phyloP scores from a whole-genome alignment of 1,140 invertebrate genomes.

The Pectinophora gossypiella region DNA sequence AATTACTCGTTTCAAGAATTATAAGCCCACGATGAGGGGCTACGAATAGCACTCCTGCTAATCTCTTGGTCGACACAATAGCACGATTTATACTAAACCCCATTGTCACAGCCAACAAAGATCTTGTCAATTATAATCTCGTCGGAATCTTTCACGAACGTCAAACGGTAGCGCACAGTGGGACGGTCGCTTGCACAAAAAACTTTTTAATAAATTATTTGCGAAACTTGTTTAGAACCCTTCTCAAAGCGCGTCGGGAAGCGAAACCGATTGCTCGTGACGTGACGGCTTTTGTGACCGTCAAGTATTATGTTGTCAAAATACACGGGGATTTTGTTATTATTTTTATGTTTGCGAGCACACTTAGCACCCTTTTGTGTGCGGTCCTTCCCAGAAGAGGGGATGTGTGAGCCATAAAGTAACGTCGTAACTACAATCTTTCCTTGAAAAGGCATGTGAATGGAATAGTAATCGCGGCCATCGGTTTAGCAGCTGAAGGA shows the following conservation, averaged over 20 bases:
- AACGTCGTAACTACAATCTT: conserved; percentile 41
- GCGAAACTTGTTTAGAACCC: conserved; percentile 66
- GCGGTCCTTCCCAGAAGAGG: conserved; percentile 49
- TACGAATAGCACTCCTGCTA: conserved; percentile 47
- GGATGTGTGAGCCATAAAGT: conserved; percentile 50
- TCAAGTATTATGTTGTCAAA: conserved; percentile 73
- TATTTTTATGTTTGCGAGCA: conserved; percentile 72
- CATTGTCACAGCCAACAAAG: conserved; percentile 67
- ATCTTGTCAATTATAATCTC: conserved; percentile 72
- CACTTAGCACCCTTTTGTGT: conserved; percentile 69
- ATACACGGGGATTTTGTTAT: conserved; percentile 72
- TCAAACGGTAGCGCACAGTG: conserved; percentile 62
- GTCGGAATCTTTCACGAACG: conserved; percentile 56
- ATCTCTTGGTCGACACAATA: conserved; percentile 54
- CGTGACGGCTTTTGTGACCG: conserved; percentile 66
- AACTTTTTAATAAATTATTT: conserved; percentile 72
- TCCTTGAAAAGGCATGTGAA: conserved; percentile 56
- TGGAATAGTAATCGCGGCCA: conserved; percentile 45
- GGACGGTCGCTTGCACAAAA: conserved; percentile 50
- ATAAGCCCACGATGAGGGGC: conserved; percentile 35
- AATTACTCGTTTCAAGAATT: conserved; percentile 53
- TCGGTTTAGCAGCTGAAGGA: conserved; percentile 7
- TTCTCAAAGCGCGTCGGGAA: conserved; percentile 59
- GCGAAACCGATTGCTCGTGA: conserved; percentile 67
- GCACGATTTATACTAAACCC: conserved; percentile 53